These are phyloP conservation scores for Meloidogyne floridensis DNA, from an alignment of 1,140 invertebrate genomes.

Conservation along the genomic window DNA sequence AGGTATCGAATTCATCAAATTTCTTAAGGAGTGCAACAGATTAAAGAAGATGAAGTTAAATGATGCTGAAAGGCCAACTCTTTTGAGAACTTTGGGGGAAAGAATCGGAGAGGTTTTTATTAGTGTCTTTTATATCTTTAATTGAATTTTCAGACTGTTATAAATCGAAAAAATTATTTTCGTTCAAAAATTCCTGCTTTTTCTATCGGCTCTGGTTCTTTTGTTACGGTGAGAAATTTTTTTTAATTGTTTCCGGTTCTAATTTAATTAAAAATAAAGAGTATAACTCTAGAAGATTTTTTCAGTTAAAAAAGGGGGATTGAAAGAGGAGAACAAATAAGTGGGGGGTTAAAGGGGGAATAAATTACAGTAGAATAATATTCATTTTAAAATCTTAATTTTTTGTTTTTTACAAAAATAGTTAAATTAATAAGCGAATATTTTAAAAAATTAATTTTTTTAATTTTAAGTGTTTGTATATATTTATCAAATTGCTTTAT, in stretches of 20 bases:
- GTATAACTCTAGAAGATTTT: too few species aligned
- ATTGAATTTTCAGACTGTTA: background rate
- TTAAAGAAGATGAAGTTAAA: conserved; percentile 8
- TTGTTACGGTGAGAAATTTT: background rate
- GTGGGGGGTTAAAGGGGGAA: too few species aligned
- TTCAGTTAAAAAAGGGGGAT: too few species aligned
- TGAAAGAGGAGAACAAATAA: too few species aligned
- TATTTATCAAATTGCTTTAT: conserved; percentile 68
- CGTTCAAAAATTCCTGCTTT: background rate
- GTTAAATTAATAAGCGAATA: too few species aligned
- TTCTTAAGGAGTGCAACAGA: background rate
- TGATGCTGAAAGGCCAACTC: background rate
- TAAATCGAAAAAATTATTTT: background rate
- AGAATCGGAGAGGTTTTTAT: background rate
- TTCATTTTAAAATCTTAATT: too few species aligned
- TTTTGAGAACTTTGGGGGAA: background rate
- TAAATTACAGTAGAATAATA: too few species aligned
- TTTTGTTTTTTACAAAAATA: too few species aligned
- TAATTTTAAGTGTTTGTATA: conserved; percentile 60
- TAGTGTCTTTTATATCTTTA: background rate
- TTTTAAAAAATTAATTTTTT: background rate
- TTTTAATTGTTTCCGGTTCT: background rate
- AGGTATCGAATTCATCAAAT: background rate
- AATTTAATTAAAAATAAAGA: background rate
- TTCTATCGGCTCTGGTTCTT: background rate